phyloP scores from a whole-genome alignment of 2,888 invertebrate species.

The Notodonta ziczac region DNA sequence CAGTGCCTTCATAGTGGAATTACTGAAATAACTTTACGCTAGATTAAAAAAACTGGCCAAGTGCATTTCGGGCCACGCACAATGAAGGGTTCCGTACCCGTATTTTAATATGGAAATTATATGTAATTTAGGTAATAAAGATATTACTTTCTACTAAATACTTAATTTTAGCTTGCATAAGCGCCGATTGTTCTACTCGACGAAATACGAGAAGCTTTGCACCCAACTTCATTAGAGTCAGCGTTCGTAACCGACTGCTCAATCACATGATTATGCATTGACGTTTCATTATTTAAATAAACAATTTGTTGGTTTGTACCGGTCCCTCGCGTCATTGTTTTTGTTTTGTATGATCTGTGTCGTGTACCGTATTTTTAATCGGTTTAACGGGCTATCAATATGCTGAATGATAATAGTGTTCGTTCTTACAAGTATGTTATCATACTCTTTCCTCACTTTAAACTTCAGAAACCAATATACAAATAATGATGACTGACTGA shows the following conservation, averaged over 20 bases:
- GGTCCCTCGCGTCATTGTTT: constrained; percentile 23
- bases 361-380: not conserved
- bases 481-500: too few relatives aligned
- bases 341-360: constrained; percentile 8
- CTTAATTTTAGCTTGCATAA: constrained; percentile 18
- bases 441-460: not conserved
- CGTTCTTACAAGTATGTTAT: not conserved
- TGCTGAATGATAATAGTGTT: not conserved
- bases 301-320: constrained; percentile 25
- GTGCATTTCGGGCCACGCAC: too few relatives aligned
- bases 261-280: not conserved
- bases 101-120: too few relatives aligned
- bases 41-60: not conserved
- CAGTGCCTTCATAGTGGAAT: constrained; percentile 12
- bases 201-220: constrained; percentile 7
- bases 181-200: constrained; percentile 25
- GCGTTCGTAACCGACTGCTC: not conserved
- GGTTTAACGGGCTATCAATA: not conserved
- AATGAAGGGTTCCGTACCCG: too few relatives aligned
- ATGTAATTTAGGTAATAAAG: too few relatives aligned
- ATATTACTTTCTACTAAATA: constrained; percentile 3
- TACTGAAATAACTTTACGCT: constrained; percentile 10
- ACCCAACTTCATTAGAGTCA: not conserved
- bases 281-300: constrained; percentile 10
- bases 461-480: not conserved